Percentiles rank a stretch among this genome's conserved stretches.
Conservation (phyloP, 2,113 vertebrate species). For the Dendrocopos noguchii region DNA sequence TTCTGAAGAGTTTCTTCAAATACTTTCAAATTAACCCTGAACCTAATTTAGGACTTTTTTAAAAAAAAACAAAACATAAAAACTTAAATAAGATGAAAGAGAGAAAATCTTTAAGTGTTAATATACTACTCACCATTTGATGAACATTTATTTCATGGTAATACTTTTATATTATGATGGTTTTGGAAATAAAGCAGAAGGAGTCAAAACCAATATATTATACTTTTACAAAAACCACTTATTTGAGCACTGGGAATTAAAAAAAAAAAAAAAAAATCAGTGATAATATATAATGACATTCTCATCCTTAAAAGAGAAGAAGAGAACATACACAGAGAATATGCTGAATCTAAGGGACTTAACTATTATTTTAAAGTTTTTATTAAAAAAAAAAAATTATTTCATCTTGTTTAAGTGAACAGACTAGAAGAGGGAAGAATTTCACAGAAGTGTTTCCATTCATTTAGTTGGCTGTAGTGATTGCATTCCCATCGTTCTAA, state of each 20-base stretch:
- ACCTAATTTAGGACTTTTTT: not conserved
- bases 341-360: not conserved
- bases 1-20: not conserved
- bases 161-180: not conserved
- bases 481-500: not conserved
- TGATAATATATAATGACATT: not conserved
- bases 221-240: not conserved
- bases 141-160: not conserved
- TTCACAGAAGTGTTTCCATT: not conserved
- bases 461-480: not conserved
- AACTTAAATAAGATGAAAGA: not conserved
- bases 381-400: not conserved
- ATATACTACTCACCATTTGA: not conserved
- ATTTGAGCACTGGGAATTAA: not conserved
- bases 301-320: not conserved
- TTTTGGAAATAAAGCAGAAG: not conserved
- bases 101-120: not conserved
- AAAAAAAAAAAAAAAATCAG: accelerated
- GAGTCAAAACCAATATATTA: not conserved
- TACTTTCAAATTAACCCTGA: not conserved
- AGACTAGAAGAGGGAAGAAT: not conserved
- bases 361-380: not conserved
- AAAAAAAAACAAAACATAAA: not conserved
- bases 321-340: not conserved
- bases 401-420: not conserved